phyloP scores from a whole-genome alignment of 2,888 invertebrate genomes.

The Mesorhabditis spiculigera region DNA sequence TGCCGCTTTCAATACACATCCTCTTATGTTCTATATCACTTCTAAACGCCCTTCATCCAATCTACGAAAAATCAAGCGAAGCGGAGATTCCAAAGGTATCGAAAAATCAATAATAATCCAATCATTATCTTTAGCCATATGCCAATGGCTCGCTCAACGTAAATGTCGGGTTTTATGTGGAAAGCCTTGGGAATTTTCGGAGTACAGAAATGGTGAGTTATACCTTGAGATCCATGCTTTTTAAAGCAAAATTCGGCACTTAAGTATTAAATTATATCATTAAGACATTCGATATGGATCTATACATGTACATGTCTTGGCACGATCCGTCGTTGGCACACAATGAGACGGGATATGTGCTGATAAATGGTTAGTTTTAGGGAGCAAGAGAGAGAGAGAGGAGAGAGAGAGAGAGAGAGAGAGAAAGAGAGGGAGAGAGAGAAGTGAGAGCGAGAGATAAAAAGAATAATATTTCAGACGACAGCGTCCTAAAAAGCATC shows the following conservation, averaged over 20 bases:
- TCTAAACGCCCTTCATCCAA: background rate
- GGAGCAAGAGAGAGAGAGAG: background rate
- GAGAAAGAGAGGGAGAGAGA: too few species aligned
- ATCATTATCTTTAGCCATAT: background rate
- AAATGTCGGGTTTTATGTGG: slow-evolving; percentile 45
- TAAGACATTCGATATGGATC: slow-evolving; percentile 49
- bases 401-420: too few species aligned
- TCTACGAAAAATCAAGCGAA: background rate
- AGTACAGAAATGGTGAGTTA: slow-evolving; percentile 43
- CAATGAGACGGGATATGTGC: slow-evolving; percentile 37
- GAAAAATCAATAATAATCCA: too few species aligned
- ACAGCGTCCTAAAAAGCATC: slow-evolving; percentile 37
- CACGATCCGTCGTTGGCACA: slow-evolving; percentile 36
- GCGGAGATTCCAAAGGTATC: background rate
- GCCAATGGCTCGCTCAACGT: slow-evolving; percentile 25
- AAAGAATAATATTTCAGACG: slow-evolving; percentile 22
- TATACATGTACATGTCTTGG: slow-evolving; percentile 52
- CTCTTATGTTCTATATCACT: background rate
- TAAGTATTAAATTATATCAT: background rate
- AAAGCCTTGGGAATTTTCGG: slow-evolving; percentile 45
- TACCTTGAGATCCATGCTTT: background rate
- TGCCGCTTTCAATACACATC: background rate
- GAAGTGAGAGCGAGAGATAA: background rate
- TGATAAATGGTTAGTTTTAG: slow-evolving; percentile 31
- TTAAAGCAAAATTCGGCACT: background rate